These are phyloP conservation scores for Rhopilema esculentum DNA, from an alignment of 30 jellyfish, hydroid and myxozoan species.

Conservation along the genomic window DNA sequence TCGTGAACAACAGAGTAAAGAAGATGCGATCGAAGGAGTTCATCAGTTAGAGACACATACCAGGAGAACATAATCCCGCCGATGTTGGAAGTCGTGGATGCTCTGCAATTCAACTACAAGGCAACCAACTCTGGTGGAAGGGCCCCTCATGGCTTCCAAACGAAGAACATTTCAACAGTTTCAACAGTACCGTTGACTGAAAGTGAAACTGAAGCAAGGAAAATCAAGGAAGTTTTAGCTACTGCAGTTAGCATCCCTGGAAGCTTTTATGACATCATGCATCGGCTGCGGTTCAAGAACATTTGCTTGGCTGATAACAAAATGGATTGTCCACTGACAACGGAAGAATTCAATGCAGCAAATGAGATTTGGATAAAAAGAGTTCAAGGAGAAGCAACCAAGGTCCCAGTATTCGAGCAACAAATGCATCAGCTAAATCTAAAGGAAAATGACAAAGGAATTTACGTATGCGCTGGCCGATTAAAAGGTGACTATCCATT, in stretches of 20 bases:
- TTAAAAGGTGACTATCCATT: slow-evolving; percentile 72
- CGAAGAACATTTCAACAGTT: slow-evolving; percentile 10
- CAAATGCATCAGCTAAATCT: slow-evolving; percentile 26
- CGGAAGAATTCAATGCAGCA: slow-evolving; percentile 57
- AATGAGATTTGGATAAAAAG: slow-evolving; percentile 38
- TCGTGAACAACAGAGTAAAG: slow-evolving; percentile 64
- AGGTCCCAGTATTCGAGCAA: slow-evolving; percentile 18
- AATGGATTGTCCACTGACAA: slow-evolving; percentile 61
- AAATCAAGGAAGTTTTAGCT: too few species aligned
- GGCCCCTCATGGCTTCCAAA: slow-evolving; percentile 62
- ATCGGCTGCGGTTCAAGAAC: slow-evolving; percentile 30
- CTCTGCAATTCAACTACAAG: slow-evolving; percentile 5
- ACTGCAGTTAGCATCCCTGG: too few species aligned
- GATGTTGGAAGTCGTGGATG: slow-evolving; percentile 59
- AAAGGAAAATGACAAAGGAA: slow-evolving; percentile 31
- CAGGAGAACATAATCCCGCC: slow-evolving; percentile 46
- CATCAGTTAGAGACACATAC: slow-evolving; percentile 64
- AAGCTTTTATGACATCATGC: too few species aligned
- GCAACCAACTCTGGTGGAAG: slow-evolving; percentile 25
- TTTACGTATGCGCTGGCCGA: slow-evolving; percentile 34
- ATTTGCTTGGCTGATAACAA: slow-evolving; percentile 13
- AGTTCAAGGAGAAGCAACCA: slow-evolving; percentile 42
- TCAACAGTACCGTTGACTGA: too few species aligned
- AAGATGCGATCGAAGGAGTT: slow-evolving; percentile 43
- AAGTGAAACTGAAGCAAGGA: too few species aligned